phyloP scores from a whole-genome alignment of 2,888 invertebrate genomes.

The Monoplex corrugatus region DNA sequence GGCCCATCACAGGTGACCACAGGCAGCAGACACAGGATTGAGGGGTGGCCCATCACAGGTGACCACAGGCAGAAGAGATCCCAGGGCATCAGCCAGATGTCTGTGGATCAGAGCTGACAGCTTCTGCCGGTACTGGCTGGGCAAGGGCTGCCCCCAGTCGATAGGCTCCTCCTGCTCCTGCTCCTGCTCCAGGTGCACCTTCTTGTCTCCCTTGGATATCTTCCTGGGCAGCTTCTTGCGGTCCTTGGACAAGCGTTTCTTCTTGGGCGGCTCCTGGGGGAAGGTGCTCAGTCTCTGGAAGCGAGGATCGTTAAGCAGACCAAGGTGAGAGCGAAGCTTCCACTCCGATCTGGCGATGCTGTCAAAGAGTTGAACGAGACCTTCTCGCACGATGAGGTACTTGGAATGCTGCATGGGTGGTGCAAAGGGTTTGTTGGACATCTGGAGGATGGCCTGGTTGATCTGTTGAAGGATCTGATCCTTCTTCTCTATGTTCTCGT shows the following conservation, averaged over 20 bases:
- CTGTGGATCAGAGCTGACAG: neutral
- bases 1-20: neutral
- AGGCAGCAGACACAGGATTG: too few relatives aligned
- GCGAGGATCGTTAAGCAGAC: neutral
- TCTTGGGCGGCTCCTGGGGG: neutral
- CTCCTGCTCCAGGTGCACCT: neutral
- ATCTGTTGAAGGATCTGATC: neutral
- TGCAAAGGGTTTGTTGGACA: neutral
- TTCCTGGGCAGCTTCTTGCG: neutral
- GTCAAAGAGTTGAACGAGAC: slow-evolving; percentile 25
- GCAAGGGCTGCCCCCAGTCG: neutral
- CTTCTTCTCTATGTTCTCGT: slow-evolving; percentile 13
- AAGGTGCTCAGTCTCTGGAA: slow-evolving; percentile 15
- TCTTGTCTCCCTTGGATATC: neutral
- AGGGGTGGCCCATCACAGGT: neutral
- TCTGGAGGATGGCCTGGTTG: neutral
- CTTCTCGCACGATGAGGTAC: slow-evolving; percentile 9
- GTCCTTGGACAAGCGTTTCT: neutral
- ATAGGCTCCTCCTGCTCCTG: neutral
- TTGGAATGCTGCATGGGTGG: slow-evolving; percentile 16
- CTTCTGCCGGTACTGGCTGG: neutral
- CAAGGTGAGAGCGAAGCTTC: slow-evolving; percentile 5
- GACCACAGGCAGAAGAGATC: neutral
- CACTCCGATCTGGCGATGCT: neutral
- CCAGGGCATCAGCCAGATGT: neutral